Evolutionary conservation across 2,797 vertebrate species (phyloP), one percentile per base, ranked within the genome.

Genomic region (Brachyrhaphis roseni): DNA sequence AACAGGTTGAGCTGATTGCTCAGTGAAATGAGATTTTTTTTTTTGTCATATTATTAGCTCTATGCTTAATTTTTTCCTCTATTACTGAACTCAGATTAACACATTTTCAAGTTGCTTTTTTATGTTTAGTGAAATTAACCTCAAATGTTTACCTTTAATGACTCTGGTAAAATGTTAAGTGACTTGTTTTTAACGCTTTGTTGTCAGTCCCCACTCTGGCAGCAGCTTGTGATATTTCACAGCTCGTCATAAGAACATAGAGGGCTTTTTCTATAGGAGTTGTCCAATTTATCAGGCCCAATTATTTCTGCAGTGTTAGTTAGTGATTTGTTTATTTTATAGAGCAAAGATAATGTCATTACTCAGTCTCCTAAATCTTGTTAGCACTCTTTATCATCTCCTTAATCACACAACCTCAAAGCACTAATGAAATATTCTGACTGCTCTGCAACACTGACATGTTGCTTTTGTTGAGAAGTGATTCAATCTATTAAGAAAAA

Each of bases 341-440:
- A 70, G 78, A 39, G 73, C 66, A 64, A 39, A n/a, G 71, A 55
- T 79, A 80, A 83, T 77, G 70, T 82, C 71, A 72, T 62, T 5
- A 49, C 53, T 77, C 41, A 72, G 64, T 75, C 77, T 83, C 45
- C 55, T 80, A 80, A 75, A 86, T 87, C 78, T 75, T 53, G 34
- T 86, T 80, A 78, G 78, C 70, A 43, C 57, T 62, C 84, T 89
- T 59, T n/a, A 39, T 66, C 64, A 82, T 70, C 64, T 68, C 26
- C 64, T 70, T 70, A 70, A 75, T 79, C 79, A 15, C 74, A 77
- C 57, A 76, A 45, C 85, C 71, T 79, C 78, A 84, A 74, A 64
- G 68, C 83, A 82, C 83, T 83, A 90, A 92, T 88, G 76, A 87
- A 77, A 75, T 89, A 73, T 51, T 82, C 66, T 78, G 28, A 79